Evolutionary conservation across 2,888 invertebrate genomes (phyloP), one percentile per base, ranked within the genome.

Genomic region (Spilarctia lutea): DNA sequence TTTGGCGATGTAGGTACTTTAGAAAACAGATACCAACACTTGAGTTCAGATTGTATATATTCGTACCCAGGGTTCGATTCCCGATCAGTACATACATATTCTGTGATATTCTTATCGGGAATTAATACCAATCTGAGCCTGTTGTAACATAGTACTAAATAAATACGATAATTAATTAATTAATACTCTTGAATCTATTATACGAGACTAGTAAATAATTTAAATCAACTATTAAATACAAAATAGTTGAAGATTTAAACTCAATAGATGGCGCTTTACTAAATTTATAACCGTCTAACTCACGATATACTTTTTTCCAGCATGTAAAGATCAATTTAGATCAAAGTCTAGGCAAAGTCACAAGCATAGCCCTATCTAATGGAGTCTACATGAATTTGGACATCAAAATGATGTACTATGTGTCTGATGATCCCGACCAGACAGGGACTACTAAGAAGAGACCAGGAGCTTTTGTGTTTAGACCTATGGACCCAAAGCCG

Each of bases 391-490:
- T 90, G 0, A 67, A 30, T 68, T 93, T 85, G 71, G 91, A 81
- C 74, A 98, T 79, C 86, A 92, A 66, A n/a, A 97, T 98, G 84
- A 95, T 96, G 52, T 98, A 97, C 87, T 99, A 98, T 85, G 94
- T 96, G 39, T 97, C 97, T 0, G 97, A 97, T 66, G 94, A 94
- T 6, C 98, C 98, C 0, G 93, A 97, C 73, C 97, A 97, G 82
- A 88, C 90, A 1, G 92, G 93, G 0, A 95, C 88, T 0, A 96
- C 96, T 0, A 86, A 82, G 79, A 96, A 97, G 79, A 97, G 97
- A 0, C 98, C 99, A 0, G 99, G 99, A 0, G 98, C 99, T 0
- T 99, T 98, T 85, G 97, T 99, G 16, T 98, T 98, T 89, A 96
- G 98, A 65, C 97, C 91, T 0, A 88, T 92, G 76, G 91, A 92